Evolutionary conservation across 2,888 invertebrate species (phyloP).

Genomic region (Leptopilina syphax): DNA sequence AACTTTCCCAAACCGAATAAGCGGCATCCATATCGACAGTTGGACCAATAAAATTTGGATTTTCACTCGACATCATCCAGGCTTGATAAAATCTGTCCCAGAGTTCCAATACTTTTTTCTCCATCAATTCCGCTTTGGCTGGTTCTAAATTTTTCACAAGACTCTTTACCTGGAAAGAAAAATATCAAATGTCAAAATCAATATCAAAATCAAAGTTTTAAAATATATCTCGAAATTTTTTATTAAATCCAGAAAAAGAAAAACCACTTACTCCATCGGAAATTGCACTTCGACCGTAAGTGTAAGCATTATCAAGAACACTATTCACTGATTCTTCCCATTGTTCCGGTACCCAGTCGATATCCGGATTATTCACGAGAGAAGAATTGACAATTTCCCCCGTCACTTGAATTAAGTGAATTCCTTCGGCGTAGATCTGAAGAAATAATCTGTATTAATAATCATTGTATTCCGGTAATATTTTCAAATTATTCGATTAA

Average conservation of each 20-base stretch:
- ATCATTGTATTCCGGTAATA: too few relatives aligned
- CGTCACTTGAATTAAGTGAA: slow-evolving; percentile 92
- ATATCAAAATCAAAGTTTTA: too few relatives aligned
- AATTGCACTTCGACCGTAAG: slow-evolving; percentile 94
- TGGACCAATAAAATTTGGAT: slow-evolving; percentile 81
- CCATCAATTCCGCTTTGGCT: slow-evolving; percentile 88
- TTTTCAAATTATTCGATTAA: too few relatives aligned
- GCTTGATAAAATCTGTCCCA: slow-evolving; percentile 97
- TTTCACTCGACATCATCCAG: slow-evolving; percentile 87
- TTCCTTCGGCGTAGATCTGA: slow-evolving; percentile 95
- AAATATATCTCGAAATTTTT: too few relatives aligned
- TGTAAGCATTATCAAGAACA: slow-evolving; percentile 94
- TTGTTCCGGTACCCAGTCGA: slow-evolving; percentile 86
- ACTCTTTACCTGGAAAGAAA: slow-evolving; percentile 81
- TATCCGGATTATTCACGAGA: slow-evolving; percentile 91
- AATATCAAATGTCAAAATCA: too few relatives aligned
- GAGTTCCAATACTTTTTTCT: slow-evolving; percentile 92
- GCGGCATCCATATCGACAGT: slow-evolving; percentile 86
- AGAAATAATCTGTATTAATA: neutral
- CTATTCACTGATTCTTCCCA: slow-evolving; percentile 93
- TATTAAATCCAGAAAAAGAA: too few relatives aligned
- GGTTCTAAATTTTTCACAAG: slow-evolving; percentile 89
- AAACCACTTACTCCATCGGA: slow-evolving; percentile 84
- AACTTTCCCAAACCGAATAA: slow-evolving; percentile 84
- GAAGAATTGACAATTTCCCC: slow-evolving; percentile 93